Evolutionary conservation across 2,888 invertebrate genomes (phyloP), one percentile per base, ranked within the genome.

Genomic region (Lepidocyrtoides sp.): DNA sequence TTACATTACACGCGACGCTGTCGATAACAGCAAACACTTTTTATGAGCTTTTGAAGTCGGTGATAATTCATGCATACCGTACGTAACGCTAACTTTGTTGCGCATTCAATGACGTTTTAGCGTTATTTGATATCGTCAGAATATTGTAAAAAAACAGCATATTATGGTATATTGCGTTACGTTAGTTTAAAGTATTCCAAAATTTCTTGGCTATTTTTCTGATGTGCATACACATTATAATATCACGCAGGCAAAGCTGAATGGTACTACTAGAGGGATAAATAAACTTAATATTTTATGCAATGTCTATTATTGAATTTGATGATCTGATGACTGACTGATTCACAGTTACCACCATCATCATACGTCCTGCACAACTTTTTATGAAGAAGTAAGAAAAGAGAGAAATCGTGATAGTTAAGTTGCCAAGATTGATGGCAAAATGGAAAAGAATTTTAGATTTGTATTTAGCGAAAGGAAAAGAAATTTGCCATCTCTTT

Each of bases 341-440:
- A 69, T n/a, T 26, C 29, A 48, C 63, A 79, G 41, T 44, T 41
- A 17, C 20, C 51, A 69, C 14, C 17, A 23, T 36, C 36, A 63
- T 63, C 29, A n/a, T n/a, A n/a, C n/a, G n/a, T n/a, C 60, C 29
- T 29, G 14, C 26, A 26, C 60, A 63, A 26, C 29, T n/a, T 44
- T 44, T 85, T 41, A 66, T 48, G 29, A 60, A 66, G 29, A 32
- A 83, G 48, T 85, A 54, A 77, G 66, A 51, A 86, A 79, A 69
- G 60, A 51, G 83, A 72, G 83, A 91, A 91, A 91, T 91, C 87
- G 87, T 83, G 87, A 87, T 87, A 26, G 83, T 83, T 83, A 77
- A 87, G 72, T 82, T 86, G 91, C 79, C 17, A 54, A 87, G 91
- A 87, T 75, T 81, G 66, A 88, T 88, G 69, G 87, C 36, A 75